Evolutionary conservation across 64 coral and sea anemone species (phyloP).

Genomic region (Pocillopora verrucosa): DNA sequence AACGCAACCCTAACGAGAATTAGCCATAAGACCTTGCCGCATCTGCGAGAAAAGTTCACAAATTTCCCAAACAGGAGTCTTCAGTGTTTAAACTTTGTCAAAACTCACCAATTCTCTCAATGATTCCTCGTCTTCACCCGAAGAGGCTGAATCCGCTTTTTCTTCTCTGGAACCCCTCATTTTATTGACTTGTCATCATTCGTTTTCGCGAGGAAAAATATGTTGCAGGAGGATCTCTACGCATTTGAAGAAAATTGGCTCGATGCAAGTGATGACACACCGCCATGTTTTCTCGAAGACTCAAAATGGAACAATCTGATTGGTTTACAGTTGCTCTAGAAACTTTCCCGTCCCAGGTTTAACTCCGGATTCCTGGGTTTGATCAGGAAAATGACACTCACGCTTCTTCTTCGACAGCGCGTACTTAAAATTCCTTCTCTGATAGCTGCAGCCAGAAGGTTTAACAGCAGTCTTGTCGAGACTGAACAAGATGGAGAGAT

Average conservation of each 20-base stretch:
- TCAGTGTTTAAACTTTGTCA: neutral
- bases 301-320: constrained; percentile 54
- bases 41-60: neutral
- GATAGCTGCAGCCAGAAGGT: constrained; percentile 12
- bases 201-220: too few species aligned
- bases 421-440: constrained; percentile 24
- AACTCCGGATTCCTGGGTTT: neutral
- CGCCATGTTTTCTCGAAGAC: too few species aligned
- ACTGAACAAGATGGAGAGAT: constrained; percentile 82
- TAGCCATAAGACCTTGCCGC: neutral
- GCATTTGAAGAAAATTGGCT: too few species aligned
- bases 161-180: constrained; percentile 11
- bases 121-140: constrained; percentile 70
- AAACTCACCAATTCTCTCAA: constrained; percentile 80
- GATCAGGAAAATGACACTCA: too few species aligned
- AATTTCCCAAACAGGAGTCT: neutral
- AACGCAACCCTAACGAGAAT: neutral
- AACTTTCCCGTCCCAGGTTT: constrained; percentile 43
- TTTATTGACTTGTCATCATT: too few species aligned
- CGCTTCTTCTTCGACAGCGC: too few species aligned
- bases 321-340: constrained; percentile 67
- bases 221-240: too few species aligned
- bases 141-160: constrained; percentile 26
- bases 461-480: constrained; percentile 62
- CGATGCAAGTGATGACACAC: too few species aligned